Base-by-base conservation (phyloP, 2,797 vertebrate species). In the Siniperca obscura region DNA sequence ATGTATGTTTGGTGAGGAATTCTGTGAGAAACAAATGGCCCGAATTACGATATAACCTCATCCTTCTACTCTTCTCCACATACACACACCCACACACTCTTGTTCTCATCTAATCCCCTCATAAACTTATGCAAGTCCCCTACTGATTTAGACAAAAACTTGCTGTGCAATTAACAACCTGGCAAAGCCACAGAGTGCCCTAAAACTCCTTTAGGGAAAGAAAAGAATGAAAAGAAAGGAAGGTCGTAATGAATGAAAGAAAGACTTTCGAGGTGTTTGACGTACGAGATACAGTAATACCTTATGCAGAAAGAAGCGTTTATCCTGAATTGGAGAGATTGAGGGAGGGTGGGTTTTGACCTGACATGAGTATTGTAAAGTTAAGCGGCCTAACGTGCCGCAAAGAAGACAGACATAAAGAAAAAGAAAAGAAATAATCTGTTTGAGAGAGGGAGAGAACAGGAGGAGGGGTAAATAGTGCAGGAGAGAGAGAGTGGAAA, bases 341-440 rank as follows among this genome's bases (percentile, higher is more conserved):
- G 42, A 72, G 67, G 66, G 57, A 76, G 69, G 68, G 57, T 65
- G 75, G 80, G 81, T 84, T 82, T 68, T 83, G 86, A 91, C 86
- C 89, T 83, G 91, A 92, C 89, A 90, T 66, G 82, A 90, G 90
- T 84, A 94, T 92, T 94, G 92, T 91, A 84, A 92, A 95, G 93
- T 93, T 94, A 94, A 96, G 91, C 90, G 48, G 94, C 93, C 93
- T 93, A 95, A 92, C 67, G 50, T 74, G 83, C 76, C 59, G 66
- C 90, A 87, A 87, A 93, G 85, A 92, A 81, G 88, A 86, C 85
- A 76, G 80, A 83, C 81, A 80, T 78, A 89, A 85, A 90, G 90
- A 90, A 90, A 80, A 81, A 80, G 76, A 92, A 90, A 83, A 82
- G 71, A 84, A 92, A 90, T 93, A 93, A 95, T 94, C 94, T 91